These are phyloP conservation scores for Nebria brevicollis DNA, from an alignment of 2,888 invertebrate genomes.

Conservation along the genomic window DNA sequence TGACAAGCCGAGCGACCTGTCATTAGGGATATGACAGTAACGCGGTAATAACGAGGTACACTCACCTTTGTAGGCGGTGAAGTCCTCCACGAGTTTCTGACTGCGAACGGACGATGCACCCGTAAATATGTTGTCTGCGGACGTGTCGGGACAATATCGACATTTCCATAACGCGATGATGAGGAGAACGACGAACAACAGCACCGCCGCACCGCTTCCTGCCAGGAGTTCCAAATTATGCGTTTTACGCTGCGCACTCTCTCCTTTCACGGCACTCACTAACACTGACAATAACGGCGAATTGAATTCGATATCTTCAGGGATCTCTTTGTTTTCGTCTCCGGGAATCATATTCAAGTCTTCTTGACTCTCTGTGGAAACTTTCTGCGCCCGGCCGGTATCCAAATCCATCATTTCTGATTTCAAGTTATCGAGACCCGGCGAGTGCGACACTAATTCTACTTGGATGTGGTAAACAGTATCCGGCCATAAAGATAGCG, in stretches of 20 bases:
- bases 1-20: neutral
- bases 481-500: conserved; percentile 82
- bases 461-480: conserved; percentile 85
- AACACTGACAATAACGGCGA: conserved; percentile 69
- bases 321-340: conserved; percentile 53
- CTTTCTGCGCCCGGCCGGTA: conserved; percentile 71
- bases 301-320: conserved; percentile 63
- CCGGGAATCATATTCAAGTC: conserved; percentile 68
- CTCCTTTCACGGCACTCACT: conserved; percentile 72
- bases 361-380: conserved; percentile 72
- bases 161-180: conserved; percentile 69
- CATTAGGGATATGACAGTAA: neutral
- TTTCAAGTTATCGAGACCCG: conserved; percentile 71
- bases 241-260: conserved; percentile 66
- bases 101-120: conserved; percentile 71
- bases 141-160: conserved; percentile 67
- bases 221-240: conserved; percentile 69
- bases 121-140: conserved; percentile 67
- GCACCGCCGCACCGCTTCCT: conserved; percentile 69
- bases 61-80: conserved; percentile 59
- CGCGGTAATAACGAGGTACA: conserved; percentile 3
- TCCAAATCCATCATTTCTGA: conserved; percentile 75
- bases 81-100: conserved; percentile 72
- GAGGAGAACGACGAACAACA: conserved; percentile 64
- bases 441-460: conserved; percentile 70